Conservation (phyloP, 1,140 invertebrate species). For the Micrasema longulum region DNA sequence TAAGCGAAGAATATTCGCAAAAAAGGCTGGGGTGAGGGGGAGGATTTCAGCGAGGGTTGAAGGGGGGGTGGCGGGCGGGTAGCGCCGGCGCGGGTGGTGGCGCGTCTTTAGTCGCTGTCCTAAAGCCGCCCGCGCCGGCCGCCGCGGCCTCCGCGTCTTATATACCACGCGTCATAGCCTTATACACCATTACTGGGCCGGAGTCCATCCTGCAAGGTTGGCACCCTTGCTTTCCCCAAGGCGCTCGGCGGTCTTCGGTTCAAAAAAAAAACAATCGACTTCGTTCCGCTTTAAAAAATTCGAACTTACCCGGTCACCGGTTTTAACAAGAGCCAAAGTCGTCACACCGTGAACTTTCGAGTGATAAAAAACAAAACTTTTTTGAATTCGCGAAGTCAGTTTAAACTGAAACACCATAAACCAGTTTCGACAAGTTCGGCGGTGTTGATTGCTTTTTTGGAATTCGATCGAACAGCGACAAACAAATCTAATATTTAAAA, state of each 20-base stretch:
- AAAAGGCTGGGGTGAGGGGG: constrained; percentile 1
- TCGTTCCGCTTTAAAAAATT: constrained; percentile 25
- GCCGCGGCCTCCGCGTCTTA: constrained; percentile 49
- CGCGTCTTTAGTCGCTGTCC: constrained; percentile 47
- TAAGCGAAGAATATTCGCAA: constrained; percentile 34
- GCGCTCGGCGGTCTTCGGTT: constrained; percentile 37
- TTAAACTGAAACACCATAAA: constrained; percentile 1
- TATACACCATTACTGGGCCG: constrained; percentile 51
- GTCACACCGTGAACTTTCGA: too few species aligned
- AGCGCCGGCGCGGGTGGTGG: constrained; percentile 38
- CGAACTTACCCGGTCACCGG: constrained; percentile 20
- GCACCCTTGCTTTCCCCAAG: constrained; percentile 41
- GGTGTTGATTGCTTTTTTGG: constrained; percentile 20
- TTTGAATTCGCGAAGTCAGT: constrained; percentile 6
- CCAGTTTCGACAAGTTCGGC: not conserved
- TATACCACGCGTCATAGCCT: constrained; percentile 42
- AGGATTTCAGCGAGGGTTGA: not conserved
- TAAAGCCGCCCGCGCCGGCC: constrained; percentile 46
- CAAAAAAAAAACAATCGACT: constrained; percentile 42
- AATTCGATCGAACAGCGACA: constrained; percentile 27
- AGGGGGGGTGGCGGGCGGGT: constrained; percentile 14
- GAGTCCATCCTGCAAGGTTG: constrained; percentile 48
- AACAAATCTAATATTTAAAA: constrained; percentile 27
- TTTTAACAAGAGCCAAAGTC: not conserved
- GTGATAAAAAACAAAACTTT: constrained; percentile 24